A percentile compares a stretch with the other conserved stretches of the same genome.
These are phyloP conservation scores for Drosophila albomicans DNA, from an alignment of 1,140 invertebrate species.

Conservation along the genomic window DNA sequence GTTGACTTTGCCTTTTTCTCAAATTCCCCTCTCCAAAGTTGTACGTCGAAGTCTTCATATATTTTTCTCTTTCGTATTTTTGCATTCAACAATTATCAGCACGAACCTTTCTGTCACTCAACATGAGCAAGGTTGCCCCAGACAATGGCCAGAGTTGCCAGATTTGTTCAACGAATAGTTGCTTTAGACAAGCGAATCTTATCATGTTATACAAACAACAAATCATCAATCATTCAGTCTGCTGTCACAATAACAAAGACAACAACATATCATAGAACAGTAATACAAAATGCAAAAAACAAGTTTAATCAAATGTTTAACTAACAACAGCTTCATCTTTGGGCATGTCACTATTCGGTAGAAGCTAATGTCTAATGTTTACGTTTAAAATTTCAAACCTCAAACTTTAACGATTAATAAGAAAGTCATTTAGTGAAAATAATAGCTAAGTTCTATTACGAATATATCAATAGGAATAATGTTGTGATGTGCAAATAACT, in stretches of 20 bases:
- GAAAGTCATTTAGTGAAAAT: too few relatives aligned
- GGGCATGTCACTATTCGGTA: conserved; percentile 3
- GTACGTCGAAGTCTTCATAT: not conserved
- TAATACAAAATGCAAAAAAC: conserved; percentile 36
- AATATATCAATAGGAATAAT: too few relatives aligned
- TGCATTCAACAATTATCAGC: conserved; percentile 71
- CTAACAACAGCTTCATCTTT: conserved; percentile 69
- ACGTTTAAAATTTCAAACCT: too few relatives aligned
- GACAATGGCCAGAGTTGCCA: conserved; percentile 67
- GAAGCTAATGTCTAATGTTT: not conserved
- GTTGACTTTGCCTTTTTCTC: conserved; percentile 11
- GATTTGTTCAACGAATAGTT: conserved; percentile 39
- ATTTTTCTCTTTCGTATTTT: conserved; percentile 36
- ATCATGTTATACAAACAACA: conserved; percentile 64
- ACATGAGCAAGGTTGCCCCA: conserved; percentile 58
- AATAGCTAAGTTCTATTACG: too few relatives aligned
- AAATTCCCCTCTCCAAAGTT: not conserved
- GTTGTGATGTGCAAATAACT: too few relatives aligned
- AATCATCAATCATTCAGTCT: conserved; percentile 74
- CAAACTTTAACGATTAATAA: too few relatives aligned
- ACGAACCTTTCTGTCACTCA: conserved; percentile 67
- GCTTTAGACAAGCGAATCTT: conserved; percentile 47
- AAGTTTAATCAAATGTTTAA: conserved; percentile 75
- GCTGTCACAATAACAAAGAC: conserved; percentile 30
- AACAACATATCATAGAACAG: conserved; percentile 15